phyloP scores from a whole-genome alignment of 1,140 invertebrate species.

The Bactericera cockerelli region DNA sequence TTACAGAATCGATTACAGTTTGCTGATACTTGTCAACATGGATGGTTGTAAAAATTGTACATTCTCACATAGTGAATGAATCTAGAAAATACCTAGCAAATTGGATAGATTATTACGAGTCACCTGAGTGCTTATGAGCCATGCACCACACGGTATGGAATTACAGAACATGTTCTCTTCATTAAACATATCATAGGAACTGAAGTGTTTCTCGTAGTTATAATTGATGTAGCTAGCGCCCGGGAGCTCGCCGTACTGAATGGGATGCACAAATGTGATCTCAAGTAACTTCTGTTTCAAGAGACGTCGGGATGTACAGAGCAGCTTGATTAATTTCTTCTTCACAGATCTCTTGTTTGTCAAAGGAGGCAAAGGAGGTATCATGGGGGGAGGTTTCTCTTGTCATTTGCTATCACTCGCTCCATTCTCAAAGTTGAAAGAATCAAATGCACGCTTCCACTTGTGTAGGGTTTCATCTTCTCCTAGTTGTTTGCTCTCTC shows the following conservation, averaged over 20 bases:
- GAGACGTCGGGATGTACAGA: not conserved
- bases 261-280: not conserved
- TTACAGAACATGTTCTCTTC: not conserved
- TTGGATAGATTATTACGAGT: too few species aligned
- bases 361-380: not conserved
- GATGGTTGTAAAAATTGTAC: too few species aligned
- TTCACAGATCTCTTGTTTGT: not conserved
- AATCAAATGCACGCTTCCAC: not conserved
- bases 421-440: not conserved
- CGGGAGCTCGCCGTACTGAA: not conserved
- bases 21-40: too few species aligned
- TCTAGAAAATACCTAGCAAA: too few species aligned
- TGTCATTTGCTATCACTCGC: not conserved
- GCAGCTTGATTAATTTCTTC: not conserved
- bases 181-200: not conserved
- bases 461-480: slow-evolving; percentile 5
- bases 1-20: too few species aligned
- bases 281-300: not conserved
- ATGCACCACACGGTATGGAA: not conserved
- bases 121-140: not conserved
- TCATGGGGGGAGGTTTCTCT: not conserved
- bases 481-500: not conserved
- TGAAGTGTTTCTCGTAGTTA: not conserved
- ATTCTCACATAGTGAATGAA: too few species aligned
- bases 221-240: not conserved